Evolutionary conservation across 2,797 vertebrate species (phyloP).

Genomic region (Phyllotis vaccarum): DNA sequence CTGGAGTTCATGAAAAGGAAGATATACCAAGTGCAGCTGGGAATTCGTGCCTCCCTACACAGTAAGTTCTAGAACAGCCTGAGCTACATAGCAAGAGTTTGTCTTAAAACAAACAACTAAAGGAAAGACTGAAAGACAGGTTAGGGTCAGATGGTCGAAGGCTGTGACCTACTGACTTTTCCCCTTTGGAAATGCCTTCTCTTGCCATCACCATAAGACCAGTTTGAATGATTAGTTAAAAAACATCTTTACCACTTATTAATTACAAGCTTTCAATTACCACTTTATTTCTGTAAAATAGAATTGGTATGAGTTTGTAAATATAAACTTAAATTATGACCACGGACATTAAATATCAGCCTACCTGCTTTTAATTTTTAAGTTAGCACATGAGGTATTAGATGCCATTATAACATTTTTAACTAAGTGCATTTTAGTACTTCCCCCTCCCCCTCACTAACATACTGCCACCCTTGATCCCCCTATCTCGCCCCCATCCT

Average conservation of each 20-base stretch:
- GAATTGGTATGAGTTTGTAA: neutral
- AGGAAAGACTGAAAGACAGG: slow-evolving; percentile 2
- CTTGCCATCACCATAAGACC: neutral
- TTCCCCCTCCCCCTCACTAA: too few species aligned
- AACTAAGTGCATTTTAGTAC: neutral
- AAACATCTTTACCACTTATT: neutral
- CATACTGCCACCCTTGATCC: neutral
- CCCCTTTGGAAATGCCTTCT: slow-evolving; percentile 8
- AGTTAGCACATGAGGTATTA: neutral
- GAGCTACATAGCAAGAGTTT: neutral
- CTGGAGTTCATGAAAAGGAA: neutral
- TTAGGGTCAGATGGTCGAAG: neutral
- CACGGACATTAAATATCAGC: neutral
- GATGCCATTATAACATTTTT: neutral
- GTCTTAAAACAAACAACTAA: neutral
- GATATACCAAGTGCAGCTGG: neutral
- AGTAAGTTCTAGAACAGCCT: neutral
- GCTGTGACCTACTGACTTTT: neutral
- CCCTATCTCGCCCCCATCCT: neutral
- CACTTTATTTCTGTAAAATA: slow-evolving; percentile 48
- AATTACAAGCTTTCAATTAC: too few species aligned
- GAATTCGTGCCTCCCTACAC: neutral
- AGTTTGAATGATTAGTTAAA: neutral
- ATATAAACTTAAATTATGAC: slow-evolving; percentile 21
- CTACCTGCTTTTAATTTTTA: neutral